Evolutionary conservation across 2,113 vertebrate species (phyloP).

Genomic region (Cichladusa arquata): DNA sequence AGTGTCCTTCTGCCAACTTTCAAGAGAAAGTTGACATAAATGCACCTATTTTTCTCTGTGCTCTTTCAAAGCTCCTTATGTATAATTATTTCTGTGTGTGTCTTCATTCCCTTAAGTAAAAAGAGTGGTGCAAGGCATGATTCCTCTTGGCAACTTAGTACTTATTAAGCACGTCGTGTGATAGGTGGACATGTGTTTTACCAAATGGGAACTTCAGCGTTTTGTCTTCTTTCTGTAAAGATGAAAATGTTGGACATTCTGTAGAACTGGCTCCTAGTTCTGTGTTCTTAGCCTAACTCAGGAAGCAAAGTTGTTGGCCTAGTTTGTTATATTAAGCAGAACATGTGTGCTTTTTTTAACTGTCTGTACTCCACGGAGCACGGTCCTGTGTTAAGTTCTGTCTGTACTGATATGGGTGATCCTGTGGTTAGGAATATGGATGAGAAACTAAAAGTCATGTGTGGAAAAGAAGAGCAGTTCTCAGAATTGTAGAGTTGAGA

Average conservation of each 20-base stretch:
- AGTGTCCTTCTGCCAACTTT: not conserved
- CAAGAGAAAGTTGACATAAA: not conserved
- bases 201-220: not conserved
- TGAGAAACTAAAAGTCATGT: not conserved
- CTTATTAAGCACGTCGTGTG: not conserved
- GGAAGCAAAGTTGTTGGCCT: not conserved
- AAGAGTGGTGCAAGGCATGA: not conserved
- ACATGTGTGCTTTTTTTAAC: not conserved
- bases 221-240: not conserved
- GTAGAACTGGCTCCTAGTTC: not conserved
- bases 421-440: not conserved
- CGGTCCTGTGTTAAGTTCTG: not conserved
- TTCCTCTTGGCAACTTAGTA: not conserved
- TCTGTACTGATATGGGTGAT: not conserved
- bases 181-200: not conserved
- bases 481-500: not conserved
- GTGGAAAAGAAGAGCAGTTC: not conserved
- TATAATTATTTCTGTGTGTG: not conserved
- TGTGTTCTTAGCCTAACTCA: not conserved
- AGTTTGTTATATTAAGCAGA: not conserved
- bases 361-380: fast-evolving
- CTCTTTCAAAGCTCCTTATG: not conserved
- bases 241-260: not conserved
- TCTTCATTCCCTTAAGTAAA: not conserved
- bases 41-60: not conserved